A percentile compares a stretch with the other conserved stretches of the same genome.
Conservation (phyloP, 1,140 invertebrate genomes). For the Trichogramma pretiosum region DNA sequence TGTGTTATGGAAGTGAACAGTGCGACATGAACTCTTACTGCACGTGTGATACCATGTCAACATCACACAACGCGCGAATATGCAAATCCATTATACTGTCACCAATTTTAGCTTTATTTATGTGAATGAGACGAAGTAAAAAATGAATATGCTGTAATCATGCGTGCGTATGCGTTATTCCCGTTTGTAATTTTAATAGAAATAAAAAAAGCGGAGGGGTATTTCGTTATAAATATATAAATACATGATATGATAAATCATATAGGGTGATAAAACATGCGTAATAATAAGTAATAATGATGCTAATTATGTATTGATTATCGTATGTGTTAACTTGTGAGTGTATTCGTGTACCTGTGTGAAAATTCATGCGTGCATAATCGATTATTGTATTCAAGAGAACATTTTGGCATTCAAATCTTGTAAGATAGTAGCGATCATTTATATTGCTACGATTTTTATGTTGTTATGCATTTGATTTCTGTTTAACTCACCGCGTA, state of each 20-base stretch:
- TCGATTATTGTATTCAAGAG: conserved; percentile 29
- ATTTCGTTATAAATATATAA: conserved; percentile 47
- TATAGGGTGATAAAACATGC: conserved; percentile 39
- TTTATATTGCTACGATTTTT: conserved; percentile 43
- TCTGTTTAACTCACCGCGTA: conserved; percentile 36
- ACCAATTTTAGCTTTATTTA: too few species aligned
- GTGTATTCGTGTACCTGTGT: conserved; percentile 11
- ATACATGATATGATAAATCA: conserved; percentile 26
- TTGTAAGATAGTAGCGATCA: conserved; percentile 45
- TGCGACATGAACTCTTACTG: conserved; percentile 33
- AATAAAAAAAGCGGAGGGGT: conserved; percentile 36
- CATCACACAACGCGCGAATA: conserved; percentile 13
- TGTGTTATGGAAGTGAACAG: conserved; percentile 33
- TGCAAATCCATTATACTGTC: conserved; percentile 37
- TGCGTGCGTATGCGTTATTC: conserved; percentile 26
- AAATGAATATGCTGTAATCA: conserved; percentile 14
- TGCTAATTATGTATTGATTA: conserved; percentile 31
- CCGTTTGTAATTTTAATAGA: conserved; percentile 45
- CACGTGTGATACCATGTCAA: conserved; percentile 9
- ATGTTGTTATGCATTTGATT: conserved; percentile 28
- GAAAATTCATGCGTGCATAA: conserved; percentile 18
- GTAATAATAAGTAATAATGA: conserved; percentile 38
- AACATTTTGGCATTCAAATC: conserved; percentile 42
- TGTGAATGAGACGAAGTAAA: conserved; percentile 26
- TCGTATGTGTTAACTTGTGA: conserved; percentile 28